These are phyloP conservation scores for Schizothorax lantsangensis DNA, from an alignment of 2,797 vertebrate species.

Conservation along the genomic window DNA sequence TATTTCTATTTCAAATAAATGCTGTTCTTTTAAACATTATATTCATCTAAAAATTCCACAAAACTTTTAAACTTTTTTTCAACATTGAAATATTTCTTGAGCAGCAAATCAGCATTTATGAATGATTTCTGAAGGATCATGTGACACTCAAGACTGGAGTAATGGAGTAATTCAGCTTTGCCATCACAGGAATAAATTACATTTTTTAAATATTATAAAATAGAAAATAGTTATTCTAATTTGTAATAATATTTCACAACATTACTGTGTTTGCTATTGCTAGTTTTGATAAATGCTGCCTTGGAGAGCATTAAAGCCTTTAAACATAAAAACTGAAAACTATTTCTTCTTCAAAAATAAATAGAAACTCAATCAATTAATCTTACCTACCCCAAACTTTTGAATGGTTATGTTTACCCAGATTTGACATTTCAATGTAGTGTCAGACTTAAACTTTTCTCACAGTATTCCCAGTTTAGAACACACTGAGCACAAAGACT, in stretches of 20 bases:
- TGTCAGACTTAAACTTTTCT: neutral
- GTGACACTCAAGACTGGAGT: neutral
- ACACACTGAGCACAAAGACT: neutral
- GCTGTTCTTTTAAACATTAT: neutral
- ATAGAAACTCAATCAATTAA: neutral
- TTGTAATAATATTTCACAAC: neutral
- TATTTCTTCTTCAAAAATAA: neutral
- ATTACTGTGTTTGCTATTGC: too few relatives aligned
- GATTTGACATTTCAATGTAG: neutral
- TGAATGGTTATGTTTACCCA: neutral
- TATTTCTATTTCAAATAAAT: neutral
- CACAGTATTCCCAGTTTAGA: neutral
- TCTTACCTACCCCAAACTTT: neutral
- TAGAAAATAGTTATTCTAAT: neutral
- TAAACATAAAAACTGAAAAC: neutral
- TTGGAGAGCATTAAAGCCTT: neutral
- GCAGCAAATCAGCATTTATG: neutral
- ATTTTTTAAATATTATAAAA: neutral
- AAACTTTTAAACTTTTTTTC: neutral
- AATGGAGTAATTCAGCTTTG: neutral
- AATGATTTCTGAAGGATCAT: neutral
- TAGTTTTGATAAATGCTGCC: neutral
- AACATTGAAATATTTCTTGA: neutral
- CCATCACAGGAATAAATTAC: neutral
- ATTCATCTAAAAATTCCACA: neutral